Base-by-base conservation (phyloP, 2,888 invertebrate species). In the Stomorhina lunata region DNA sequence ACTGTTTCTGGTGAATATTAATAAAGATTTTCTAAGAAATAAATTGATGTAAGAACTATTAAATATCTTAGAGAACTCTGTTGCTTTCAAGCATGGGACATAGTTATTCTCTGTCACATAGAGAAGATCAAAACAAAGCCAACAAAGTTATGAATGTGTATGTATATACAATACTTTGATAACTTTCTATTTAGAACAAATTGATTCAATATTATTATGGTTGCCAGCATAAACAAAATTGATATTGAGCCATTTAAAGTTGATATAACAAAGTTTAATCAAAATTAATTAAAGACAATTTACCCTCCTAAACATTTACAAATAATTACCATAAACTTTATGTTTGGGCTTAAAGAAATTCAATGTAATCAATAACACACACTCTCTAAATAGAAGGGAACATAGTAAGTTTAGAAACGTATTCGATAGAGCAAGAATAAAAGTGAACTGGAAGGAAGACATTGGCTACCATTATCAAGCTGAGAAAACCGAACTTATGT, bases 401-500 rank as follows among this genome's bases (percentile, higher is more conserved):
- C 27, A 9, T 6, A 53, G n/a, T 9, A 48, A n/a, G n/a, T 53
- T n/a, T n/a, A n/a, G n/a, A n/a, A n/a, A n/a, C n/a, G 7, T 20
- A 17, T 22, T 37, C 40, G 2, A 22, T 40, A 34, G 15, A 57
- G 4, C n/a, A 40, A 6, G 43, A 43, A n/a, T 27, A 15, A 61
- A 53, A 37, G 4, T 10, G 50, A 37, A 68, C 50, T 53, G 57
- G 22, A 45, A 71, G n/a, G n/a, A 32, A 48, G 45, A 59, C 57
- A 59, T 71, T 59, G 71, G 22, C 59, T 34, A 57, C 48, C 32
- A 59, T 34, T n/a, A n/a, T n/a, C n/a, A n/a, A n/a, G n/a, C n/a
- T 22, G n/a, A 22, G 2, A 5, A 48, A 25, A 45, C 53, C 20
- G 37, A 20, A 15, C 57, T 45, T 27, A 10, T 15, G 10, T 25